Base-by-base conservation (phyloP, 2,797 vertebrate genomes). In the Malurus leucopterus region DNA sequence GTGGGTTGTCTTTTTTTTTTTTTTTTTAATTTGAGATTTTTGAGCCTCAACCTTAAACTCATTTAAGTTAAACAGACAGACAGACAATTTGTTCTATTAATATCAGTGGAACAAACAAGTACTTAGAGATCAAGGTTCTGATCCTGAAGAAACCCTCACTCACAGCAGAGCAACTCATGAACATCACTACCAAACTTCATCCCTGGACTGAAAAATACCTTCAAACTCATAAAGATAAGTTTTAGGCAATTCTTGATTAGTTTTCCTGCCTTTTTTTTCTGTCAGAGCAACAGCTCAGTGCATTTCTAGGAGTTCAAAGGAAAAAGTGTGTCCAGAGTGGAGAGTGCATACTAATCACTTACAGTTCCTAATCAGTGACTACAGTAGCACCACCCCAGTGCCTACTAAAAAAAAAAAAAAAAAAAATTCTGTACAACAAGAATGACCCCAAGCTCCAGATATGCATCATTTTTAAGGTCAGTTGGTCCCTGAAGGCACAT, bases 381-480 rank as follows among this genome's bases (percentile, higher is more conserved):
- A 43, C 65, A 89, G 15, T 44, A 46, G 49, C 54, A 64, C 14
- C 32, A 76, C 19, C 27, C 32, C 26, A 41, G 43, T 4, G n/a
- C 6, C 51, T 30, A 58, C 4, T 11, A 18, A 59, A 76, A 57
- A 47, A 63, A n/a, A 59, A n/a, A 30, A 7, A 34, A 7, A 8
- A 5, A 32, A n/a, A 8, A 13, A 29, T 29, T n/a, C 49, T 32
- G 13, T 46, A 17, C 34, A 61, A 70, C 38, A 57, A 44, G 82
- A 90, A 67, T 54, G 18, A 85, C 59, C 63, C 59, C 59, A 70
- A 57, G 57, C 67, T 90, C 26, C 55, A 92, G 53, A 84, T 80
- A 53, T 44, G 30, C 53, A 70, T 78, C 4, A 49, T 36, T 84
- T 74, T 71, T 71, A 92, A 92, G 65, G 88, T 92, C 74, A 90